Percentiles rank a stretch among this genome's conserved stretches.
Conservation (phyloP, 2,113 vertebrate species). For the Erythrocebus patas region DNA sequence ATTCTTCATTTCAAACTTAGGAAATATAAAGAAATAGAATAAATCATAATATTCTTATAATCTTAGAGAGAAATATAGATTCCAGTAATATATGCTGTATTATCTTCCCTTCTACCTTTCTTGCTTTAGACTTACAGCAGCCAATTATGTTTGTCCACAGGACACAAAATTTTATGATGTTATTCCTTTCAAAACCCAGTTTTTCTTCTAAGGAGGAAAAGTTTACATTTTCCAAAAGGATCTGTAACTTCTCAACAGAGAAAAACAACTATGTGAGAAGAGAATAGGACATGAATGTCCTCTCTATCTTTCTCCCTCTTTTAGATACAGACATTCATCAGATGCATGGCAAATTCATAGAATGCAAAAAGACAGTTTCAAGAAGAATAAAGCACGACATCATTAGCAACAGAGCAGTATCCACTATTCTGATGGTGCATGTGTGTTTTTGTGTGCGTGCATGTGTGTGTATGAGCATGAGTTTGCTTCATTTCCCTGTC, state of each 20-base stretch:
- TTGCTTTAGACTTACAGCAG: neutral
- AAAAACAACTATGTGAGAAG: neutral
- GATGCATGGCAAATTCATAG: neutral
- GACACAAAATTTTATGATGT: neutral
- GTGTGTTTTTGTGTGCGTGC: neutral
- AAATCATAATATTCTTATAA: neutral
- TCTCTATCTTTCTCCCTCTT: neutral
- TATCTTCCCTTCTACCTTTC: neutral
- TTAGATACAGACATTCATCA: neutral
- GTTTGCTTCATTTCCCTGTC: neutral
- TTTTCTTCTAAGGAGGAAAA: neutral
- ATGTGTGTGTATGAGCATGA: neutral
- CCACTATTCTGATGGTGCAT: neutral
- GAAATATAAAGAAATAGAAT: neutral
- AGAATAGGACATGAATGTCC: accelerated
- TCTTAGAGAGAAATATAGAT: neutral
- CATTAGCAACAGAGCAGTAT: neutral
- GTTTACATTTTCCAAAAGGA: neutral
- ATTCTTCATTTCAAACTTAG: neutral
- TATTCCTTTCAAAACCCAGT: neutral
- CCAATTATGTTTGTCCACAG: neutral
- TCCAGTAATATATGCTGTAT: neutral
- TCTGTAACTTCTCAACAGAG: neutral
- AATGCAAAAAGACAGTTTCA: neutral
- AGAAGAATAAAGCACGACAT: neutral